These are phyloP conservation scores for Heptranchias perlo DNA, from an alignment of 2,113 vertebrate species.

Conservation along the genomic window DNA sequence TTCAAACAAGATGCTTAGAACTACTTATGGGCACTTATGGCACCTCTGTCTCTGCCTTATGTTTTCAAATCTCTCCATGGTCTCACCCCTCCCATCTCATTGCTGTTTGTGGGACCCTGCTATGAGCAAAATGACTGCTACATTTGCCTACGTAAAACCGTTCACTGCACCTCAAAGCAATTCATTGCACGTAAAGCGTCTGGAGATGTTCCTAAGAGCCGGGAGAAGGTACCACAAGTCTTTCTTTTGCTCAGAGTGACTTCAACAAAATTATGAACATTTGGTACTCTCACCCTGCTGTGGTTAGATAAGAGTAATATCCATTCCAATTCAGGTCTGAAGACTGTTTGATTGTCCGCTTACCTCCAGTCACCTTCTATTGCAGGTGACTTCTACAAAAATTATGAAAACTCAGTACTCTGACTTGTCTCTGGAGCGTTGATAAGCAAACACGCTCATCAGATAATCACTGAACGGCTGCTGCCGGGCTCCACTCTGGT, in stretches of 20 bases:
- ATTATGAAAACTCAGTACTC: not conserved
- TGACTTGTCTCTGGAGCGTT: not conserved
- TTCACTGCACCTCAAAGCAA: too few relatives aligned
- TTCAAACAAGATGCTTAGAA: not conserved
- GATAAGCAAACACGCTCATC: not conserved
- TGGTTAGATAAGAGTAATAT: not conserved
- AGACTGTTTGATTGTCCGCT: not conserved
- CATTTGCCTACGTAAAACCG: too few relatives aligned
- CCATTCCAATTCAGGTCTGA: not conserved
- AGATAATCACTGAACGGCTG: not conserved
- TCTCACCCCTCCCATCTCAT: not conserved
- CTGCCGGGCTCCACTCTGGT: not conserved
- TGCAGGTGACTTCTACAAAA: not conserved
- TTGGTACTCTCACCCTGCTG: too few relatives aligned
- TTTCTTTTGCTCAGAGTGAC: not conserved
- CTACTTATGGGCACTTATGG: not conserved
- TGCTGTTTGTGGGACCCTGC: too few relatives aligned
- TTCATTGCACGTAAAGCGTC: too few relatives aligned
- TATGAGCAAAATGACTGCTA: too few relatives aligned
- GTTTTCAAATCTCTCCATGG: not conserved
- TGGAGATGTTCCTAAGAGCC: too few relatives aligned
- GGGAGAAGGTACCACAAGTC: too few relatives aligned
- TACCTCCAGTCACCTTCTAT: not conserved
- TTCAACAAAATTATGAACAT: too few relatives aligned
- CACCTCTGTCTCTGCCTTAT: not conserved